Conservation (phyloP, 2,113 vertebrate genomes). For the Boleophthalmus pectinirostris region DNA sequence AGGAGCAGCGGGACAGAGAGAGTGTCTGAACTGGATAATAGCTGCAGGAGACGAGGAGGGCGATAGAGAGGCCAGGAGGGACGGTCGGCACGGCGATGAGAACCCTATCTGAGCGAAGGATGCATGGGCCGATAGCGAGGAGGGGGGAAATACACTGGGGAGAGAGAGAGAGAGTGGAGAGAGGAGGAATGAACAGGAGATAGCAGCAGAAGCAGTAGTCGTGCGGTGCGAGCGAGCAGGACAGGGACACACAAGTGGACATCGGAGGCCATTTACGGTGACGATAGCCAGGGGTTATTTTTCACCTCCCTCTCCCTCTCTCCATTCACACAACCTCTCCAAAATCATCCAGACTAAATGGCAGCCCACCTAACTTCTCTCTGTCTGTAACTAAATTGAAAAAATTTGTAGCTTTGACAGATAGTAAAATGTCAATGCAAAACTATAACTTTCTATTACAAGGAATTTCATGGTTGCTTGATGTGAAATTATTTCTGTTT, state of each 20-base stretch:
- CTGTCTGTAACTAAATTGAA: slow-evolving; percentile 2
- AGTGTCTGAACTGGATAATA: slow-evolving; percentile 31
- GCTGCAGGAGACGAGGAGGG: slow-evolving; percentile 14
- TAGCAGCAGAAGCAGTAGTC: slow-evolving; percentile 38
- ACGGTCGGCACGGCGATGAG: slow-evolving; percentile 38
- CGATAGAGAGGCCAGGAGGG: slow-evolving; percentile 16
- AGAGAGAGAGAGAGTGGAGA: slow-evolving; percentile 31
- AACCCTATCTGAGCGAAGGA: slow-evolving; percentile 33
- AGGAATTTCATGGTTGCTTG: neutral
- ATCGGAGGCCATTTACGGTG: slow-evolving; percentile 67
- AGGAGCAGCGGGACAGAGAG: slow-evolving; percentile 9
- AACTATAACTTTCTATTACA: neutral
- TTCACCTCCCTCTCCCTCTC: slow-evolving; percentile 17
- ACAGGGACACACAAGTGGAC: slow-evolving; percentile 56
- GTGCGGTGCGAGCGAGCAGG: slow-evolving; percentile 25
- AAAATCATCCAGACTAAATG: slow-evolving; percentile 23
- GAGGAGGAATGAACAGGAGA: slow-evolving; percentile 52
- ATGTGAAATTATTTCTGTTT: neutral
- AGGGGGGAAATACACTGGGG: slow-evolving; percentile 44
- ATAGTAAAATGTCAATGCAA: neutral
- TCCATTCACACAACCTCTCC: slow-evolving; percentile 26
- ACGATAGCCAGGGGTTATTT: slow-evolving; percentile 72
- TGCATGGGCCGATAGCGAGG: slow-evolving; percentile 23
- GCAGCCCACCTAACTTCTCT: slow-evolving; percentile 23
- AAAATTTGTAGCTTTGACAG: slow-evolving; percentile 1